Conservation (phyloP, 2,888 invertebrate genomes). For the Pterostichus niger region DNA sequence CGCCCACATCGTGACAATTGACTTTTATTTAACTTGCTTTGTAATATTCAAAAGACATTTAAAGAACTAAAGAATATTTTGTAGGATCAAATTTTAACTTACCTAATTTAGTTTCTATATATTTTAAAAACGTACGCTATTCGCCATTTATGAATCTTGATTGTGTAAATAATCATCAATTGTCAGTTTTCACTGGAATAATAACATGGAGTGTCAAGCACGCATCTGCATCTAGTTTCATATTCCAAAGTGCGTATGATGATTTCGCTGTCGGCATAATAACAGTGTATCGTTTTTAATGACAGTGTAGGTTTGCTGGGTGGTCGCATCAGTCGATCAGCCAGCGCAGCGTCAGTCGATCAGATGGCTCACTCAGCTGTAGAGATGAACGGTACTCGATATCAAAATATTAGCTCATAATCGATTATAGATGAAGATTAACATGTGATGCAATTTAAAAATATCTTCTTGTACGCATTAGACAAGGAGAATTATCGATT, state of each 20-base stretch:
- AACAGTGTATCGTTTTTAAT: slow-evolving; percentile 34
- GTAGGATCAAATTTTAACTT: too few relatives aligned
- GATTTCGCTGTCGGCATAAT: slow-evolving; percentile 8
- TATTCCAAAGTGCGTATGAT: neutral
- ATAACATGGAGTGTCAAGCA: neutral
- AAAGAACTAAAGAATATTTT: too few relatives aligned
- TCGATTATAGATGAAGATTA: slow-evolving; percentile 36
- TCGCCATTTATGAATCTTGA: too few relatives aligned
- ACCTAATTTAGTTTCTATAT: too few relatives aligned
- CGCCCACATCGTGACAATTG: too few relatives aligned
- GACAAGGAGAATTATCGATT: slow-evolving; percentile 37
- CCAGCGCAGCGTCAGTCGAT: slow-evolving; percentile 2
- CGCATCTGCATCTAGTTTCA: neutral
- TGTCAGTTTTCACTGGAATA: neutral
- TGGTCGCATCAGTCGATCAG: slow-evolving; percentile 41
- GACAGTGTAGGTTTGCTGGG: slow-evolving; percentile 19
- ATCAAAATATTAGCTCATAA: slow-evolving; percentile 29
- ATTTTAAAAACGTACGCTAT: too few relatives aligned
- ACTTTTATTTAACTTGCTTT: too few relatives aligned
- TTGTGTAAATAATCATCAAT: neutral
- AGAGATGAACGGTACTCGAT: slow-evolving; percentile 37
- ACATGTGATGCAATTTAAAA: slow-evolving; percentile 40
- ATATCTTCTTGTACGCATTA: slow-evolving; percentile 3
- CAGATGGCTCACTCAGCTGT: slow-evolving; percentile 44
- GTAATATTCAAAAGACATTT: too few relatives aligned